Percentiles rank a stretch among this genome's conserved stretches.
These are phyloP conservation scores for Acanthis flammea DNA, from an alignment of 2,797 vertebrate species.

Conservation along the genomic window DNA sequence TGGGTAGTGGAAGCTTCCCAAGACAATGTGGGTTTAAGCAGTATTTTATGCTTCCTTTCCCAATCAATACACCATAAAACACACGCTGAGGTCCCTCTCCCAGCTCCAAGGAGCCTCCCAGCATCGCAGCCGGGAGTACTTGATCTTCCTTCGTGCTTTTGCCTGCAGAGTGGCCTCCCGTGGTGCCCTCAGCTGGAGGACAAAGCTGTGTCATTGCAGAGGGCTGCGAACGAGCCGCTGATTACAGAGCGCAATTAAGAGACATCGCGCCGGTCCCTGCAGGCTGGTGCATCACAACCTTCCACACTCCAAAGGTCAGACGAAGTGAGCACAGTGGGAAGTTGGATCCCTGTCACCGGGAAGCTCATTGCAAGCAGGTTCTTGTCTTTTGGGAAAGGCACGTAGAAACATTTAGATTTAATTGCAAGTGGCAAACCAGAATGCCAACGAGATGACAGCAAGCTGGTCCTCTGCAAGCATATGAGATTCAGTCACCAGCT, in stretches of 20 bases:
- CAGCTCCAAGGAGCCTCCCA: not conserved
- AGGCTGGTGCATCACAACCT: not conserved
- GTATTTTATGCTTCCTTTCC: not conserved
- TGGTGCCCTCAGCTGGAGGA: conserved; percentile 7
- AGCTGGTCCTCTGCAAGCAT: not conserved
- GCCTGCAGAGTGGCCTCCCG: not conserved
- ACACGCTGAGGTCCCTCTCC: not conserved
- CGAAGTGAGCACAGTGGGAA: not conserved
- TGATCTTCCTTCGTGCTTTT: not conserved
- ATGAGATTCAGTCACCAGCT: not conserved
- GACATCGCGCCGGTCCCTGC: not conserved
- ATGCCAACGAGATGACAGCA: not conserved
- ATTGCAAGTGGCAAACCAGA: not conserved
- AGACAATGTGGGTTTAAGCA: not conserved
- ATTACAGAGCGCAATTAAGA: conserved; percentile 34
- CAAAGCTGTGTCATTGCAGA: conserved; percentile 36
- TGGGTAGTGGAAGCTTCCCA: not conserved
- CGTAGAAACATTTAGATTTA: not conserved
- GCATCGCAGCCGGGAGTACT: not conserved
- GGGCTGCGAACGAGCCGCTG: not conserved
- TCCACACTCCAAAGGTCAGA: not conserved
- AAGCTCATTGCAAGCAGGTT: not conserved
- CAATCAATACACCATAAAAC: not conserved
- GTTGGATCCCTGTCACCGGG: not conserved
- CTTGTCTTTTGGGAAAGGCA: not conserved